Conservation (phyloP, 2,113 vertebrate species). For the Ramphastos sulfuratus region DNA sequence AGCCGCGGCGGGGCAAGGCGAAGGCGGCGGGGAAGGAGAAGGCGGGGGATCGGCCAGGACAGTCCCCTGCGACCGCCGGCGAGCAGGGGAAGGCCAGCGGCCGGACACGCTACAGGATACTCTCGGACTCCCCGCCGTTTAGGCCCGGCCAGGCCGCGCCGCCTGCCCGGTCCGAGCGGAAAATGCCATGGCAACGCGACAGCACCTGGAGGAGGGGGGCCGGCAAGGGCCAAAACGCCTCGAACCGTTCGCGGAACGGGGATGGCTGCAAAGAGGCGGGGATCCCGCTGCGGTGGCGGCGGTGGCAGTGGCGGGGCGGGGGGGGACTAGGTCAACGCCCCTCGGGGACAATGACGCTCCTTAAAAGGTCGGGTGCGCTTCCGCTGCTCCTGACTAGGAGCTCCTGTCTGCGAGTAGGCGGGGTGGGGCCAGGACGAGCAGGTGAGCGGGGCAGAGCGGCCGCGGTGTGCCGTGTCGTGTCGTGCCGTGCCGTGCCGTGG, state of each 20-base stretch:
- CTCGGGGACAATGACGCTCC: not conserved
- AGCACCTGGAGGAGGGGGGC: not conserved
- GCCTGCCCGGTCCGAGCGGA: not conserved
- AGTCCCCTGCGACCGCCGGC: not conserved
- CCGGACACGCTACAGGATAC: not conserved
- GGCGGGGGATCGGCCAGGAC: not conserved
- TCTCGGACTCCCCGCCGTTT: not conserved
- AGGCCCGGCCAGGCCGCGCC: not conserved
- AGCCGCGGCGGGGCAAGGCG: not conserved
- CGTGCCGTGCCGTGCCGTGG: too few relatives aligned
- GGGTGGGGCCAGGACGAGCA: not conserved
- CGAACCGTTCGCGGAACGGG: not conserved
- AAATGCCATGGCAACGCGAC: conserved; percentile 25
- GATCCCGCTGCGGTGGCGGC: too few relatives aligned
- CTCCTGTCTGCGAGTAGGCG: not conserved
- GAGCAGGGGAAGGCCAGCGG: not conserved
- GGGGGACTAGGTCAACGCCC: not conserved
- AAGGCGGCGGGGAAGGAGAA: not conserved
- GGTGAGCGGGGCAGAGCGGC: not conserved
- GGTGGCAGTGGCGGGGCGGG: too few relatives aligned
- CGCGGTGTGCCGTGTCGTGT: too few relatives aligned
- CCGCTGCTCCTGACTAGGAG: not conserved
- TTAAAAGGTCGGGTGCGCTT: not conserved
- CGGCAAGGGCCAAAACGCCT: conserved; percentile 52
- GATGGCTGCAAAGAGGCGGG: not conserved